Base-by-base conservation (phyloP, 1,140 invertebrate genomes). In the Solen grandis region DNA sequence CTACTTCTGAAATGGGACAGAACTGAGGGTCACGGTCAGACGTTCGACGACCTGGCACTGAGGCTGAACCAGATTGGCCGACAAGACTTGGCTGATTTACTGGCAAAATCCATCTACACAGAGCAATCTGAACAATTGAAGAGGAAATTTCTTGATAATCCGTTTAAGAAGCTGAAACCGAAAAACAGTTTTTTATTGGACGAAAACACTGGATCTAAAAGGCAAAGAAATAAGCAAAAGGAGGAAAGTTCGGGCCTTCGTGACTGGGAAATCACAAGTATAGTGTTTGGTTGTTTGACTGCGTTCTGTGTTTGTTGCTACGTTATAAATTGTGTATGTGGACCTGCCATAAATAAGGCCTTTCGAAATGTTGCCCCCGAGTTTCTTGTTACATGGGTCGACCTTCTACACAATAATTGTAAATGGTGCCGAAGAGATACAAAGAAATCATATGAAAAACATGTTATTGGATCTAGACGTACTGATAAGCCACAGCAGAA, bases 1-100 rank as follows among this genome's bases (percentile, higher is more conserved):
- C 81, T 87, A 4, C 70, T 89, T 13, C 70, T 88, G 8, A 63
- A 81, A 46, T 89, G 84, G 76, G 85, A 88, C 46, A 72, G 83
- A 62, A 81, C 62, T 8, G 79, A 85, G 14, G 88, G 86, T 1
- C 62, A 46, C n/a, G 82, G 82, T 13, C 84, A 88, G 74, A 84
- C 87, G n/a, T 89, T 89, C 55, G 55, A 84, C 38, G 83, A 86
- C 19, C 78, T 89, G 2, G 77, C 81, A 1, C 76, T 85, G 27
- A 72, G 88, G 41, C 81, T 89, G 5, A 38, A 78, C 54, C 85
- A 89, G 65, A 86, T 89, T 41, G 87, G 87, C n/a, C 68, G 83
- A 25, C 46, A 10, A 13, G 83, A 85, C 59, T 27, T 89, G 16
- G 87, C 88, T 1, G 65, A 83, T 13, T 86, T 77, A 74, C 76